Percentiles rank a stretch among this genome's conserved stretches.
Evolutionary conservation across 2,113 vertebrate genomes (phyloP).

Genomic region (Prolemur simus): DNA sequence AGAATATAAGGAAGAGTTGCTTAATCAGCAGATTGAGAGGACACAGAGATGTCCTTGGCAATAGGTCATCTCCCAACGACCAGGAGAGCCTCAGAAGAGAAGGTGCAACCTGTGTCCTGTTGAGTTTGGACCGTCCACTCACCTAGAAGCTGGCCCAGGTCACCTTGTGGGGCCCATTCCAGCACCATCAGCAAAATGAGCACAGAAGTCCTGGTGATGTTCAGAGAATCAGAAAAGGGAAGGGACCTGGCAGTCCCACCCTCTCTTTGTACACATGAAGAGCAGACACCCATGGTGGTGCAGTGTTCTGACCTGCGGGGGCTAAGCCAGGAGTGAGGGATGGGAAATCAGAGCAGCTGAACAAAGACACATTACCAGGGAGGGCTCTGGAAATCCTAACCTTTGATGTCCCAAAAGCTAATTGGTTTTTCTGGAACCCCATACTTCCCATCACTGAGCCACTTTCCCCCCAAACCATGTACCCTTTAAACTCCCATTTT

Average conservation of each 20-base stretch:
- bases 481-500: not conserved
- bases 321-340: not conserved
- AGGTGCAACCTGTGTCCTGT: not conserved
- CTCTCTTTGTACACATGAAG: not conserved
- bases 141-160: not conserved
- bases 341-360: not conserved
- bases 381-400: not conserved
- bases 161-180: not conserved
- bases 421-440: not conserved
- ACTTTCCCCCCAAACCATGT: not conserved
- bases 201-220: not conserved
- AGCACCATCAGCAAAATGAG: not conserved
- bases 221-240: not conserved
- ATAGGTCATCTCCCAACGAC: not conserved
- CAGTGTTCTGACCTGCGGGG: not conserved
- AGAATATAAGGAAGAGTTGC: not conserved
- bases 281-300: not conserved
- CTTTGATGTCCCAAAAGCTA: not conserved
- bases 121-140: not conserved
- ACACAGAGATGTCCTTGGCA: not conserved
- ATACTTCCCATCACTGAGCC: not conserved
- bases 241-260: not conserved
- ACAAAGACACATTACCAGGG: not conserved
- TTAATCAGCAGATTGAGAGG: not conserved
- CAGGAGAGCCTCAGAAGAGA: not conserved